phyloP scores from a whole-genome alignment of 2,797 vertebrate species.

The Trematomus bernacchii region DNA sequence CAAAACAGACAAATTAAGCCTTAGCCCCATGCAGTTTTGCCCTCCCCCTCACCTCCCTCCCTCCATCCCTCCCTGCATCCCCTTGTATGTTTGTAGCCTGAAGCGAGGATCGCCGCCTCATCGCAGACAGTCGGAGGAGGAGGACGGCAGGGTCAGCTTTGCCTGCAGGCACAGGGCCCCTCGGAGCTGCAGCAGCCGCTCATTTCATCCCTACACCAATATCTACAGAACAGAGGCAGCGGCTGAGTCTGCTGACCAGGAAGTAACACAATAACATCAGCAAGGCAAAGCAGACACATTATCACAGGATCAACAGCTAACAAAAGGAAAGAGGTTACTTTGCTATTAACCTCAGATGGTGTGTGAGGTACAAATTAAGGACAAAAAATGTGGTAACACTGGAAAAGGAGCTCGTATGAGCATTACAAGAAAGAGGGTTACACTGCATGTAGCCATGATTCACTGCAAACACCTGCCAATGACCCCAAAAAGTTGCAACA shows the following conservation, averaged over 20 bases:
- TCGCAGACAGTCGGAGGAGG: conserved; percentile 66
- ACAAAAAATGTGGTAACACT: conserved; percentile 44
- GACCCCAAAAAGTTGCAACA: conserved; percentile 8
- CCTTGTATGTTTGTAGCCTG: conserved; percentile 74
- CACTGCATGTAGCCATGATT: conserved; percentile 4
- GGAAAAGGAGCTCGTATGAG: conserved; percentile 38
- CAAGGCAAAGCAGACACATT: conserved; percentile 53
- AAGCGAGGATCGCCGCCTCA: conserved; percentile 69
- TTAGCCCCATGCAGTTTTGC: conserved; percentile 67
- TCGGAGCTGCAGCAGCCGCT: conserved; percentile 56
- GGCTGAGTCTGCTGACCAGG: conserved; percentile 69
- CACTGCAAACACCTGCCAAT: conserved; percentile 8
- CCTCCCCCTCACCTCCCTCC: conserved; percentile 10
- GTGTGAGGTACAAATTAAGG: conserved; percentile 24
- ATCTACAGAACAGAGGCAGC: conserved; percentile 53
- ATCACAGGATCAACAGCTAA: conserved; percentile 41
- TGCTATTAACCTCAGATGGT: conserved; percentile 50
- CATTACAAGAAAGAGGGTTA: conserved; percentile 12
- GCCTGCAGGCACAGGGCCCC: conserved; percentile 76
- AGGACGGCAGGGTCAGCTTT: conserved; percentile 71
- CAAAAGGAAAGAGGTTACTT: conserved; percentile 50
- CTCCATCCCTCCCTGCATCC: conserved; percentile 14
- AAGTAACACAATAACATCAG: conserved; percentile 70
- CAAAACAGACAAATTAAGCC: conserved; percentile 82
- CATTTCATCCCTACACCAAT: conserved; percentile 59